A percentile compares a stretch with the other conserved stretches of the same genome.
phyloP scores from a whole-genome alignment of 2,113 vertebrate genomes.

The Megaleporinus macrocephalus region DNA sequence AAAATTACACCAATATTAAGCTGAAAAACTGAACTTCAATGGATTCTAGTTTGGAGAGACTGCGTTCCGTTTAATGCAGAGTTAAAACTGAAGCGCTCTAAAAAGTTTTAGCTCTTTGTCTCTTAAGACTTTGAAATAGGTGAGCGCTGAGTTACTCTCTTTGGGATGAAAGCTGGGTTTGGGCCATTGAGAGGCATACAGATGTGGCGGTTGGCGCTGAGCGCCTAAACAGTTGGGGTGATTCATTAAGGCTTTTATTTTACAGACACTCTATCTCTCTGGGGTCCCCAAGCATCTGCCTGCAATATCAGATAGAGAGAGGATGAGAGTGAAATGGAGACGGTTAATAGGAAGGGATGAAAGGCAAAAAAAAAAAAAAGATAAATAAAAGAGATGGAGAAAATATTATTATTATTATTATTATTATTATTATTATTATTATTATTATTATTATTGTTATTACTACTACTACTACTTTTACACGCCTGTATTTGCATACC shows the following conservation, averaged over 20 bases:
- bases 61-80: background rate
- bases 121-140: background rate
- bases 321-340: constrained; percentile 1
- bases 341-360: constrained; percentile 41
- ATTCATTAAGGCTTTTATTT: constrained; percentile 78
- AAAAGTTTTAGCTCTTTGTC: constrained; percentile 12
- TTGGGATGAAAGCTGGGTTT: constrained; percentile 38
- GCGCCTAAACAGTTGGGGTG: constrained; percentile 72
- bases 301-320: constrained; percentile 59
- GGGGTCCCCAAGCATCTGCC: constrained; percentile 74
- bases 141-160: constrained; percentile 17
- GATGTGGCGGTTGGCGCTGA: constrained; percentile 72
- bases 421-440: background rate
- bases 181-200: constrained; percentile 66
- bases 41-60: background rate
- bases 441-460: background rate
- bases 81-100: background rate
- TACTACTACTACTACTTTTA: too few relatives aligned
- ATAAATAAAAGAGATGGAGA: constrained; percentile 48
- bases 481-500: background rate
- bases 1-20: background rate
- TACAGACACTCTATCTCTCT: constrained; percentile 68
- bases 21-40: background rate
- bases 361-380: constrained; percentile 22
- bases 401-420: background rate